Evolutionary conservation across 2,888 invertebrate genomes (phyloP).

Genomic region (Halictus ligatus): DNA sequence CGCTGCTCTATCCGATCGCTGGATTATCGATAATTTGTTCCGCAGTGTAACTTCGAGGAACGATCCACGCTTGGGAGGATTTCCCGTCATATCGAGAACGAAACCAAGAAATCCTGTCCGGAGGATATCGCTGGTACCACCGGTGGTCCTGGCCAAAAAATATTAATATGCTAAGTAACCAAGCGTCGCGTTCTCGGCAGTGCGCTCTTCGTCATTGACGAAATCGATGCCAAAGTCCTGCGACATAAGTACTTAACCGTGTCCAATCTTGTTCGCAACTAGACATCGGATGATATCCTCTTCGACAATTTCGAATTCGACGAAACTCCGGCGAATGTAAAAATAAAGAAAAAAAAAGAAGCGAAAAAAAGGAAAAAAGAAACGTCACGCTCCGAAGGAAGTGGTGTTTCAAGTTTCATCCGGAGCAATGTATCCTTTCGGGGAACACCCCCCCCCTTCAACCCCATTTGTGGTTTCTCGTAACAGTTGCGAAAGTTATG

Average conservation of each 20-base stretch:
- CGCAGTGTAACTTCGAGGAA: constrained; percentile 59
- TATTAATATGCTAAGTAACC: constrained; percentile 72
- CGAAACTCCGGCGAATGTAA: neutral
- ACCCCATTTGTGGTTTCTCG: neutral
- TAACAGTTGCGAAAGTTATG: constrained; percentile 41
- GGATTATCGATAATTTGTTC: constrained; percentile 64
- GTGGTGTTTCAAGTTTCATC: neutral
- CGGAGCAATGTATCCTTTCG: neutral
- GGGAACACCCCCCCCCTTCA: no score
- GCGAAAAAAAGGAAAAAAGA: neutral
- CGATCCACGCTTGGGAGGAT: constrained; percentile 55
- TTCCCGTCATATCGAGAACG: constrained; percentile 41
- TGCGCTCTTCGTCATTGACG: constrained; percentile 50
- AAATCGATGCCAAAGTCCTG: constrained; percentile 62
- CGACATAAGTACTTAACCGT: constrained; percentile 20
- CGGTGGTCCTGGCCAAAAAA: constrained; percentile 59
- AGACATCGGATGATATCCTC: neutral
- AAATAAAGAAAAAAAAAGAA: neutral
- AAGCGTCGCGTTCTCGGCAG: constrained; percentile 41
- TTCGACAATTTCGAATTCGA: neutral
- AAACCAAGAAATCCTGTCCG: constrained; percentile 45
- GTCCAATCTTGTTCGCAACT: constrained; percentile 9
- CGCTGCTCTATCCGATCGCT: constrained; percentile 6
- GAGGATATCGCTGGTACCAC: constrained; percentile 31
- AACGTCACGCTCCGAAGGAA: neutral